phyloP scores from a whole-genome alignment of 2,797 vertebrate species.

The Botia almorhae region DNA sequence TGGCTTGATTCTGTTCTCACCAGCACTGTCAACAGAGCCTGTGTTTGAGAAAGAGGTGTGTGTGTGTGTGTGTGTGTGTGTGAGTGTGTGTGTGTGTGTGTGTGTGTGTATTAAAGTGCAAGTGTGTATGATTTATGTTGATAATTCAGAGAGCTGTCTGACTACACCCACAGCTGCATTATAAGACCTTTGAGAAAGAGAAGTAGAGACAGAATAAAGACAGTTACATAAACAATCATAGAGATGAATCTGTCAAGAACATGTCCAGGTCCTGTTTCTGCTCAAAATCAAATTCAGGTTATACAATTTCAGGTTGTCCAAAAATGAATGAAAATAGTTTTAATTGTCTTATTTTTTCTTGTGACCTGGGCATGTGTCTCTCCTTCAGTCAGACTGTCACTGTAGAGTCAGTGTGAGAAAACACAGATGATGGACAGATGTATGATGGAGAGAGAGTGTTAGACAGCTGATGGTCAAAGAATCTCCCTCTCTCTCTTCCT shows the following conservation, averaged over 20 bases:
- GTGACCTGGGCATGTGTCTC: too few relatives aligned
- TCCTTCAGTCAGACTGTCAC: too few relatives aligned
- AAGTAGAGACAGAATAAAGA: neutral
- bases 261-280: too few relatives aligned
- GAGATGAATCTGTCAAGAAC: too few relatives aligned
- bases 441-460: neutral
- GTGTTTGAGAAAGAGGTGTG: slow-evolving; percentile 6
- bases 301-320: too few relatives aligned
- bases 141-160: neutral
- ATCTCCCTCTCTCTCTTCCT: slow-evolving; percentile 1
- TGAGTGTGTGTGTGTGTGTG: neutral
- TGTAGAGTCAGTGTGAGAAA: neutral
- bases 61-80: neutral
- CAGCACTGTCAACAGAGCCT: slow-evolving; percentile 4
- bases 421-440: neutral
- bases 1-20: slow-evolving; percentile 41
- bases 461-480: neutral
- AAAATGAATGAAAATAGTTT: too few relatives aligned
- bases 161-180: neutral
- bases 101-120: neutral
- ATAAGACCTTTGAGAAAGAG: neutral
- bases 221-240: too few relatives aligned
- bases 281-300: too few relatives aligned
- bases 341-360: too few relatives aligned
- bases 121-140: neutral